Evolutionary conservation across 1,140 invertebrate species (phyloP).

Genomic region (Tetramorium parvispinum): DNA sequence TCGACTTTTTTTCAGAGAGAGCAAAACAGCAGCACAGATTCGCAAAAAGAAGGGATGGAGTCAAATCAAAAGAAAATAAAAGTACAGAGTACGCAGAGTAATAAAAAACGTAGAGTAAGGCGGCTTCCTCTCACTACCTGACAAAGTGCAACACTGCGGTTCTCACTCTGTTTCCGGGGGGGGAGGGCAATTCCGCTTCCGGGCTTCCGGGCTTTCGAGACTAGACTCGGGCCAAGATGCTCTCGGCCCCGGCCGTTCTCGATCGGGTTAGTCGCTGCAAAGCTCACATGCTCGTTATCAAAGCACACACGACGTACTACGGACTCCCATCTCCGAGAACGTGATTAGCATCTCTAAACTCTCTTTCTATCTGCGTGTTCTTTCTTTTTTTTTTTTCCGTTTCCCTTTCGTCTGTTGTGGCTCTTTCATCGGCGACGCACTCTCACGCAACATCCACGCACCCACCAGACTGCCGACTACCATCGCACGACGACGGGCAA

Average conservation of each 20-base stretch:
- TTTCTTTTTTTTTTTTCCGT: conserved; percentile 22
- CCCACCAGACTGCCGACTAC: conserved; percentile 71
- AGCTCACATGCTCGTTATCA: conserved; percentile 85
- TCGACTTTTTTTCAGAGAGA: conserved; percentile 61
- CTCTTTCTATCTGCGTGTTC: conserved; percentile 36
- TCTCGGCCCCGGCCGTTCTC: conserved; percentile 65
- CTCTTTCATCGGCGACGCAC: conserved; percentile 68
- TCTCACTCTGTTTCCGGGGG: conserved; percentile 64
- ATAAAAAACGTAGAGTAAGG: conserved; percentile 64
- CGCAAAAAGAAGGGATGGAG: conserved; percentile 62
- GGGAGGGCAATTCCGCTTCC: conserved; percentile 69
- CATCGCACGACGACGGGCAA: conserved; percentile 70
- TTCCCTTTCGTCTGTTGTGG: conserved; percentile 19
- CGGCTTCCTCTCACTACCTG: conserved; percentile 75
- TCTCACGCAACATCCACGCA: conserved; percentile 78
- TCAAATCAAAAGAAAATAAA: conserved; percentile 52
- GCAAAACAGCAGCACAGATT: conserved; percentile 71
- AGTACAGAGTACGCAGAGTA: conserved; percentile 41
- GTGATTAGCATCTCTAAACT: conserved; percentile 40
- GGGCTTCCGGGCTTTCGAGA: conserved; percentile 77
- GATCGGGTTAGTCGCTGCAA: conserved; percentile 85
- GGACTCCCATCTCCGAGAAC: conserved; percentile 60
- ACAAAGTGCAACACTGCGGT: conserved; percentile 69
- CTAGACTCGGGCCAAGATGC: conserved; percentile 74
- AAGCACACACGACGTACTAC: conserved; percentile 81